Evolutionary conservation across 1,140 invertebrate genomes (phyloP).

Genomic region (Drosophila kohkoa): DNA sequence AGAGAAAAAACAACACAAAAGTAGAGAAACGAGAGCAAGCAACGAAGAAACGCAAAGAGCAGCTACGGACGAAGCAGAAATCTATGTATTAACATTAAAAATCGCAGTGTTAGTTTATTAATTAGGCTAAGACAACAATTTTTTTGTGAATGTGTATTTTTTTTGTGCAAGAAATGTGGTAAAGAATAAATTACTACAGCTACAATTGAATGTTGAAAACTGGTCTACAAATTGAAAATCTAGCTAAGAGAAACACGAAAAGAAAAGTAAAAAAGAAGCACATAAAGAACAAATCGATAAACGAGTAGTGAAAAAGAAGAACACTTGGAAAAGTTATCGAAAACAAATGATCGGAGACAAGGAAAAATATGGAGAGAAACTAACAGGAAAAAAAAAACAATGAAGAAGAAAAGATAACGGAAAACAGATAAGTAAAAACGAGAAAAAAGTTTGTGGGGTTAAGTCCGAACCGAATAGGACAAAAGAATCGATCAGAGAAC

Average conservation of each 20-base stretch:
- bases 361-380: too few species aligned
- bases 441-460: too few species aligned
- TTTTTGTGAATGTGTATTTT: constrained; percentile 49
- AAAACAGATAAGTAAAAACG: not conserved
- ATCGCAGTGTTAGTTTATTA: constrained; percentile 56
- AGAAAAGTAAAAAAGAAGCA: not conserved
- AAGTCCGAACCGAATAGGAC: too few species aligned
- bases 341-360: not conserved
- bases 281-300: not conserved
- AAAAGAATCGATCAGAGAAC: not conserved
- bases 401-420: not conserved
- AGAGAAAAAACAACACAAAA: too few species aligned
- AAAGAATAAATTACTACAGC: not conserved
- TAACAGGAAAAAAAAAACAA: not conserved
- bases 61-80: too few species aligned
- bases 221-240: constrained; percentile 20
- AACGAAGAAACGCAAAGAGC: too few species aligned
- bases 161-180: constrained; percentile 12
- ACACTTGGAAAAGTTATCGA: not conserved
- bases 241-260: not conserved
- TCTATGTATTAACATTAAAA: constrained; percentile 12
- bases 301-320: too few species aligned
- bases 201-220: not conserved
- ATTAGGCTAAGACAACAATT: constrained; percentile 60
- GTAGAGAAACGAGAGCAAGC: not conserved